Evolutionary conservation across 2,888 invertebrate genomes (phyloP).

Genomic region (Drosophila multiciliata): DNA sequence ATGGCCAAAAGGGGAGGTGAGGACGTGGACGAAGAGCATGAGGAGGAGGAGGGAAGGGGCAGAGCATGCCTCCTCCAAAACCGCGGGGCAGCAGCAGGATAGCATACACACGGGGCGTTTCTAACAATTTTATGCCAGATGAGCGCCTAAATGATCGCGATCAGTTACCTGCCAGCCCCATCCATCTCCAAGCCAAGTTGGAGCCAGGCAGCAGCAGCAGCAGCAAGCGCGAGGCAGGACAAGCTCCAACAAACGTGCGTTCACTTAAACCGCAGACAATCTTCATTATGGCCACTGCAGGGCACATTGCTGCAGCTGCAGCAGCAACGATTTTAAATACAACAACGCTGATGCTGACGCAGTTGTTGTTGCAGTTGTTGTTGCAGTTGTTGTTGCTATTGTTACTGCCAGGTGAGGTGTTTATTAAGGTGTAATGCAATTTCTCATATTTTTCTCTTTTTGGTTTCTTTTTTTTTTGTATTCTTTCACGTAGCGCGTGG

Average conservation of each 20-base stretch:
- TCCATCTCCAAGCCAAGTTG: conserved; percentile 31
- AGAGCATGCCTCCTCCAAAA: neutral
- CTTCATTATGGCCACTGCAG: conserved; percentile 81
- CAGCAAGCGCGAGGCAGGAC: conserved; percentile 3
- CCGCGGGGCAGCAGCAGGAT: conserved; percentile 29
- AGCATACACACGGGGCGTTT: conserved; percentile 79
- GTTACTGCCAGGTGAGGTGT: conserved; percentile 75
- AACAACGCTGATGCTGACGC: conserved; percentile 33
- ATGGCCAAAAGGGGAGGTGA: neutral
- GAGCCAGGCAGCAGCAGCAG: conserved; percentile 11
- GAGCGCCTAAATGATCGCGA: conserved; percentile 80
- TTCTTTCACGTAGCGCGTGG: conserved; percentile 60
- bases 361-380: conserved; percentile 16
- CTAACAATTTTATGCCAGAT: conserved; percentile 83
- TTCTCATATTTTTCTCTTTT: conserved; percentile 62
- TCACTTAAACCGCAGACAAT: conserved; percentile 81
- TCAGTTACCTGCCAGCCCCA: conserved; percentile 63
- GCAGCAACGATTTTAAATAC: conserved; percentile 59
- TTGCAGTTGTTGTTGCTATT: conserved; percentile 13
- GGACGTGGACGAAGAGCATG: neutral
- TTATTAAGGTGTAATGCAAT: conserved; percentile 80
- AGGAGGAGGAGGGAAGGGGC: neutral
- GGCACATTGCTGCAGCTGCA: conserved; percentile 56
- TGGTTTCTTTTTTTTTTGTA: conserved; percentile 28
- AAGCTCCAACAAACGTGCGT: conserved; percentile 67